Evolutionary conservation across 2,888 invertebrate genomes (phyloP).

Genomic region (Asteroscopus sphinx): DNA sequence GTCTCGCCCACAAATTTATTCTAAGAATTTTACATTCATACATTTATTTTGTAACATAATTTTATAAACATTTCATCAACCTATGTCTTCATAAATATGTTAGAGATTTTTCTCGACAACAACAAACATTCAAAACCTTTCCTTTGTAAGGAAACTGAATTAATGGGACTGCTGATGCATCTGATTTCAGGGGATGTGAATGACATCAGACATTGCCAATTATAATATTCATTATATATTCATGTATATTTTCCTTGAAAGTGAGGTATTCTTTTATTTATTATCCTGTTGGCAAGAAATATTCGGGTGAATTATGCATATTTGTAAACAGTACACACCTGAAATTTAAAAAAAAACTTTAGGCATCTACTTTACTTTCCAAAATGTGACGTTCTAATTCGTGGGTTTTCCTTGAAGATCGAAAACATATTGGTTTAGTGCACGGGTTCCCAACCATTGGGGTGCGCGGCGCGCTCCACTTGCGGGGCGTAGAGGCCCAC

Average conservation of each 20-base stretch:
- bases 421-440: neutral
- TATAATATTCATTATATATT: slow-evolving; percentile 43
- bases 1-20: too few relatives aligned
- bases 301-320: slow-evolving; percentile 42
- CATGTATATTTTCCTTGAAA: slow-evolving; percentile 31
- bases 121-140: slow-evolving; percentile 26
- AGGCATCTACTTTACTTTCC: slow-evolving; percentile 29
- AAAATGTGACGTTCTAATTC: slow-evolving; percentile 18
- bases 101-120: slow-evolving; percentile 4
- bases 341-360: slow-evolving; percentile 40
- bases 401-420: slow-evolving; percentile 9
- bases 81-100: too few relatives aligned
- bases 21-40: too few relatives aligned
- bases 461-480: too few relatives aligned
- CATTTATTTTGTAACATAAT: too few relatives aligned
- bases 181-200: slow-evolving; percentile 29
- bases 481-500: too few relatives aligned
- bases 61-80: too few relatives aligned
- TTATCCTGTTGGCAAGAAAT: slow-evolving; percentile 36
- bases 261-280: slow-evolving; percentile 46
- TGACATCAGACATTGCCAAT: slow-evolving; percentile 41
- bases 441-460: too few relatives aligned
- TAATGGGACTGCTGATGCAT: slow-evolving; percentile 23
- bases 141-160: slow-evolving; percentile 25
- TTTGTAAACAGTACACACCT: slow-evolving; percentile 44